Evolutionary conservation across 92 coral and sea anemone genomes (phyloP).

Genomic region (Pocillopora meandrina): DNA sequence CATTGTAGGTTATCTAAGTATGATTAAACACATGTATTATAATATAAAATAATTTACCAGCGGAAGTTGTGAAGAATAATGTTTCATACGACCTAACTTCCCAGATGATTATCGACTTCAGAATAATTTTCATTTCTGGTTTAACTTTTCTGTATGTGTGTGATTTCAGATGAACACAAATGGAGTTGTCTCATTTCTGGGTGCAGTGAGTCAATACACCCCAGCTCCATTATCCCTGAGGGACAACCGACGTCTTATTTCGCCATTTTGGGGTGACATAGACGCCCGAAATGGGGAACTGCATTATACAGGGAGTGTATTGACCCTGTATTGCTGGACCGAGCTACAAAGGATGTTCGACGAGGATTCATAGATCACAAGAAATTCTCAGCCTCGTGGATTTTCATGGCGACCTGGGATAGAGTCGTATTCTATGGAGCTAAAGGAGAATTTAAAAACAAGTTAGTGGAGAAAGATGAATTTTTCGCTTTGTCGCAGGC

Average conservation of each 20-base stretch:
- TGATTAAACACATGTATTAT: no score
- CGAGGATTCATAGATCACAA: slow-evolving; percentile 53
- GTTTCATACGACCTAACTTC: not conserved
- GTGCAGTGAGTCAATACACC: slow-evolving; percentile 46
- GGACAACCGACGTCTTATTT: slow-evolving; percentile 55
- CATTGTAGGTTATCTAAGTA: no score
- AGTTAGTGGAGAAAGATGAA: not conserved
- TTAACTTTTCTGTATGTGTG: not conserved
- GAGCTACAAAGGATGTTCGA: slow-evolving; percentile 71
- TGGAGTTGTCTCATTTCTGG: slow-evolving; percentile 66
- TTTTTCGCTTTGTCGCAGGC: no score
- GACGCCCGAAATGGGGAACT: slow-evolving; percentile 71
- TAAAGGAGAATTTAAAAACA: not conserved
- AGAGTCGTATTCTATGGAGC: slow-evolving; percentile 68
- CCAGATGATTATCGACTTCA: not conserved
- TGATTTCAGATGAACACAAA: slow-evolving; percentile 60
- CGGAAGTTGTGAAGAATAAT: no score
- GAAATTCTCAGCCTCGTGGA: slow-evolving; percentile 73
- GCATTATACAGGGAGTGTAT: slow-evolving; percentile 59
- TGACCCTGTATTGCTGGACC: slow-evolving; percentile 39
- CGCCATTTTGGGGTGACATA: slow-evolving; percentile 91
- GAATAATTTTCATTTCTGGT: not conserved
- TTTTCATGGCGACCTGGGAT: slow-evolving; percentile 84
- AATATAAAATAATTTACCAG: no score
- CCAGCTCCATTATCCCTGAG: slow-evolving; percentile 79